phyloP scores from a whole-genome alignment of 2,113 vertebrate genomes.

The Erythrolamprus reginae region DNA sequence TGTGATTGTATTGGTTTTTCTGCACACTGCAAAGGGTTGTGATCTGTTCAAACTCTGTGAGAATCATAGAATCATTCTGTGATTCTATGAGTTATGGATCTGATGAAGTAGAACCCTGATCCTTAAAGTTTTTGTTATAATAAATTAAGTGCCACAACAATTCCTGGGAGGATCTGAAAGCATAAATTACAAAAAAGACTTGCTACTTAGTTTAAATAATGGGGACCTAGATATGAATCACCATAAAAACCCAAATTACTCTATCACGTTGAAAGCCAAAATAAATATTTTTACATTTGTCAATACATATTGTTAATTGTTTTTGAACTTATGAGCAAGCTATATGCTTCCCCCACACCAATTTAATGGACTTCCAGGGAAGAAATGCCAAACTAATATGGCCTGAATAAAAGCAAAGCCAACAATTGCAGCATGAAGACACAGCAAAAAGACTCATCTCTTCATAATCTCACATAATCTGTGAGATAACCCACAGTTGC shows the following conservation, averaged over 20 bases:
- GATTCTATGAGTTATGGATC: background rate
- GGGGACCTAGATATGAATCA: background rate
- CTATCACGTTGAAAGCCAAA: background rate
- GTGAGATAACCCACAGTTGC: background rate
- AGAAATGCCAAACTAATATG: background rate
- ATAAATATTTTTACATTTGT: constrained; percentile 4
- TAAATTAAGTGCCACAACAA: background rate
- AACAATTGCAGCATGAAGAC: background rate
- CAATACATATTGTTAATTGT: background rate
- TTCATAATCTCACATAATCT: background rate
- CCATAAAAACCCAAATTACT: background rate
- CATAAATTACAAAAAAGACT: background rate
- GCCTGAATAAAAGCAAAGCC: background rate
- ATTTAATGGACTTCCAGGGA: background rate
- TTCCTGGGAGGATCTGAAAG: background rate
- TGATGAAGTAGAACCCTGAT: background rate
- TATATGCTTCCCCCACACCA: background rate
- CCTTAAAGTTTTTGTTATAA: background rate
- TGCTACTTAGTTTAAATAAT: background rate
- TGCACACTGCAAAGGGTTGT: background rate
- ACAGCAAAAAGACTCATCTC: background rate
- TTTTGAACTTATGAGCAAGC: background rate
- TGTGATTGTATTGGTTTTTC: background rate
- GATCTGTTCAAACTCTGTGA: background rate
- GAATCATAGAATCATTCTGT: no score